Evolutionary conservation across 1,140 invertebrate species (phyloP).

Genomic region (Apis florea): DNA sequence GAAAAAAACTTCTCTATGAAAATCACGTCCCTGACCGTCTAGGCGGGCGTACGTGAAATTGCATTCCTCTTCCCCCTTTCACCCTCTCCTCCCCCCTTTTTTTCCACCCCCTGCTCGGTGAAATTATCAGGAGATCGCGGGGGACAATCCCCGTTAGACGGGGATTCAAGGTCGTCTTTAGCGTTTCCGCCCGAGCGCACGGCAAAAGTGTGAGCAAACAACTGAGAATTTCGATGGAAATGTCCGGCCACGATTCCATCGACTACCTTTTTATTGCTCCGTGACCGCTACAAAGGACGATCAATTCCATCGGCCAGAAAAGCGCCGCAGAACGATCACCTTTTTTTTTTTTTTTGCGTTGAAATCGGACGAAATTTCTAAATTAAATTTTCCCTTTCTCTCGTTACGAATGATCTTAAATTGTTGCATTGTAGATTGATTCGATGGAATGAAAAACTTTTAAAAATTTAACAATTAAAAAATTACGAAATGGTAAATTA

Average conservation of each 20-base stretch:
- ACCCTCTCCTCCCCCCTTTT: neutral
- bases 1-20: neutral
- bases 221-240: slow-evolving; percentile 10
- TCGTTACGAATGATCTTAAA: no score
- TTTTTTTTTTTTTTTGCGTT: neutral
- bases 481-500: no score
- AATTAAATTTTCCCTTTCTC: no score
- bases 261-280: neutral
- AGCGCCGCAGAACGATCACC: neutral
- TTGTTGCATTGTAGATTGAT: no score
- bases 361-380: neutral
- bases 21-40: neutral
- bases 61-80: neutral
- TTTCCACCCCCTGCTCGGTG: no score
- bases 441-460: no score
- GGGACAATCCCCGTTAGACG: slow-evolving; percentile 3
- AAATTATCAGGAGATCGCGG: neutral
- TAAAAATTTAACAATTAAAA: no score
- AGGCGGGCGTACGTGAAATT: neutral
- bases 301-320: neutral
- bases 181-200: neutral
- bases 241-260: neutral
- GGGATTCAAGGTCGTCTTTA: slow-evolving; percentile 6
- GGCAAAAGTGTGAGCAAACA: slow-evolving; percentile 7
- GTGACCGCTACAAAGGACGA: neutral